These are phyloP conservation scores for Anoncus sp. DNA, from an alignment of 2,888 invertebrate genomes.

Conservation along the genomic window DNA sequence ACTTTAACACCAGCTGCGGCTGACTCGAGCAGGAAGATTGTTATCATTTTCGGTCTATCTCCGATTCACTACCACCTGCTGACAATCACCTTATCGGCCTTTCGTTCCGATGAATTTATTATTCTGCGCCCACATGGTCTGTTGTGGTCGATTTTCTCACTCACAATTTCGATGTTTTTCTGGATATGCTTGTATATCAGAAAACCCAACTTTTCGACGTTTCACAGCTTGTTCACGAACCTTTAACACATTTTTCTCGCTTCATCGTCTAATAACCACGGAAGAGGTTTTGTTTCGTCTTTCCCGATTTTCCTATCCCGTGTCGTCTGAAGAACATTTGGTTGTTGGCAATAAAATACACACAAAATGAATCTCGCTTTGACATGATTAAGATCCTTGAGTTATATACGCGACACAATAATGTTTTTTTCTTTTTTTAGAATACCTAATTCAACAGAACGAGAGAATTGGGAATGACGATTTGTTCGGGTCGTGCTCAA, in stretches of 20 bases:
- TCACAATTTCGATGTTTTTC: conserved; percentile 3
- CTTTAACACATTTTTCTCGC: conserved; percentile 5
- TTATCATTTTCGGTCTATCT: conserved; percentile 41
- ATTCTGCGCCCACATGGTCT: conserved; percentile 41
- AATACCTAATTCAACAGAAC: conserved; percentile 36
- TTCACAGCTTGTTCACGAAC: conserved; percentile 23
- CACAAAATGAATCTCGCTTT: conserved; percentile 27
- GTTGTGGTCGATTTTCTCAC: conserved; percentile 10
- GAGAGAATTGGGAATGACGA: conserved; percentile 52
- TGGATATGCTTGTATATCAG: background rate
- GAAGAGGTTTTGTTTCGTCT: background rate
- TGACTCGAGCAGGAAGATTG: conserved; percentile 21
- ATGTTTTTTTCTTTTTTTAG: conserved; percentile 23
- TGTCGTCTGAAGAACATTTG: background rate
- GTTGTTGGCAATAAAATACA: conserved; percentile 19
- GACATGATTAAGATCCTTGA: conserved; percentile 22
- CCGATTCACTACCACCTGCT: conserved; percentile 20
- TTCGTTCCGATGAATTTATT: conserved; percentile 39
- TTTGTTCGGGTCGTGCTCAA: conserved; percentile 42
- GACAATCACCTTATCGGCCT: conserved; percentile 19
- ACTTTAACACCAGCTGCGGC: conserved; percentile 4
- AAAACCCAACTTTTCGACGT: conserved; percentile 9
- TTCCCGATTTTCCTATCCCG: background rate
- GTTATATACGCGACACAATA: conserved; percentile 31
- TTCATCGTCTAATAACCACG: conserved; percentile 12